Conservation (phyloP, 2,888 invertebrate species). For the Cryptus viduatorius region DNA sequence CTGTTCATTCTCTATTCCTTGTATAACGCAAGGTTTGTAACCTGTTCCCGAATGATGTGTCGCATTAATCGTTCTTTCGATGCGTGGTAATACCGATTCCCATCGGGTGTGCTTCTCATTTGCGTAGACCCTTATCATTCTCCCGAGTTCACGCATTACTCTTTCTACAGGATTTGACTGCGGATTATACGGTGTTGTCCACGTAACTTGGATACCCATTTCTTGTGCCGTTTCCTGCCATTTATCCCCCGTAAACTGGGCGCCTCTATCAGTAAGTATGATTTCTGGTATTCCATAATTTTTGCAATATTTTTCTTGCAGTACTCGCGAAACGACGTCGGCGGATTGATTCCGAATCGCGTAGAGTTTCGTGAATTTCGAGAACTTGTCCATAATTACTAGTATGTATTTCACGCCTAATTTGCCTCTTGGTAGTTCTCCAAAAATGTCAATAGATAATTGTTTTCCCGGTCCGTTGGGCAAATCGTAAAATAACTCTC, state of each 20-base stretch:
- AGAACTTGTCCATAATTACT: slow-evolving; percentile 44
- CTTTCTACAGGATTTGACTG: slow-evolving; percentile 52
- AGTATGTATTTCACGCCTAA: background rate
- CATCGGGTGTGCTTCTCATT: slow-evolving; percentile 38
- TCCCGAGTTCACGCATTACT: slow-evolving; percentile 48
- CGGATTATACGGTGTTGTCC: slow-evolving; percentile 52
- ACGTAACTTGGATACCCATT: background rate
- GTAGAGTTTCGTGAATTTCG: slow-evolving; percentile 40
- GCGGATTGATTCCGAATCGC: slow-evolving; percentile 11
- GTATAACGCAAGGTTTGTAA: background rate
- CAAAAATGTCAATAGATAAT: too few relatives aligned
- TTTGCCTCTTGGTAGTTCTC: too few relatives aligned
- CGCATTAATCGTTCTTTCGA: slow-evolving; percentile 9
- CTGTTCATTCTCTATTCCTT: background rate
- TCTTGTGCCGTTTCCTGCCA: slow-evolving; percentile 7
- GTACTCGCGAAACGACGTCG: background rate
- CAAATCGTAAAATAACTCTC: too few relatives aligned
- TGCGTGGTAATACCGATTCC: slow-evolving; percentile 6
- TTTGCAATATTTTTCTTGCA: slow-evolving; percentile 26
- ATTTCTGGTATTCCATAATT: slow-evolving; percentile 23
- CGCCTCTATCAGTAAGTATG: slow-evolving; percentile 37
- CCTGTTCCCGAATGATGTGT: slow-evolving; percentile 31
- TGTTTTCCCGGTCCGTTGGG: too few relatives aligned
- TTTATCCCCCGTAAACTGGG: slow-evolving; percentile 29
- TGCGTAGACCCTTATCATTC: slow-evolving; percentile 30